Percentiles rank a stretch among this genome's conserved stretches.
Evolutionary conservation across 2,113 vertebrate genomes (phyloP).

Genomic region (Eurypyga helias): DNA sequence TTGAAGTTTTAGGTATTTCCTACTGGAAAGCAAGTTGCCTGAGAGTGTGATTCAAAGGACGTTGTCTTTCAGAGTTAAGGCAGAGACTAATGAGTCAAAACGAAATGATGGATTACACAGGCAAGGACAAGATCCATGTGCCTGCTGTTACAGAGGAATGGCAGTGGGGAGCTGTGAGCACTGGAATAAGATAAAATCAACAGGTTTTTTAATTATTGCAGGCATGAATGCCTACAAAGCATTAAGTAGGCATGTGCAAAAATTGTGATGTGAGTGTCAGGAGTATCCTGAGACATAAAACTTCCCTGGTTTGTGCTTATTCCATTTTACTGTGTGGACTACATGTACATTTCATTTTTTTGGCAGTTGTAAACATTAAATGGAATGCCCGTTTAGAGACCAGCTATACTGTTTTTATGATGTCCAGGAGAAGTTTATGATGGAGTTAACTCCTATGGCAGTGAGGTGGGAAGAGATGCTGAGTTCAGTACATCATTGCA

Average conservation of each 20-base stretch:
- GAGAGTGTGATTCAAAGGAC: background rate
- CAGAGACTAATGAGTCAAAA: constrained; percentile 41
- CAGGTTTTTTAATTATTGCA: background rate
- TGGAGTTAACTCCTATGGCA: background rate
- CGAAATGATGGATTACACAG: background rate
- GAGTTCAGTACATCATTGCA: background rate
- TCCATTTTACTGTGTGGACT: background rate
- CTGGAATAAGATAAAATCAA: background rate
- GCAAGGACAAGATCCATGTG: background rate
- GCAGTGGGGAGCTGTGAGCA: background rate
- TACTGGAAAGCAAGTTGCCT: background rate
- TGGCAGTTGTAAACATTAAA: background rate
- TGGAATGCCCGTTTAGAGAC: background rate
- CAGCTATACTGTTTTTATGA: background rate
- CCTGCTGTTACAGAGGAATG: background rate
- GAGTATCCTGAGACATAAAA: background rate
- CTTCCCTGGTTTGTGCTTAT: background rate
- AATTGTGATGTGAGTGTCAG: background rate
- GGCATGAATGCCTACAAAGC: background rate
- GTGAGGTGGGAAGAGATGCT: background rate
- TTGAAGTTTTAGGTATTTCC: background rate
- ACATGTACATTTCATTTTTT: background rate
- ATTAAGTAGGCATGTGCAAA: background rate
- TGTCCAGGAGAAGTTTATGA: background rate
- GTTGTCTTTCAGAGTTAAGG: constrained; percentile 26